Evolutionary conservation across 2,888 invertebrate genomes (phyloP).

Genomic region (Leptarthrus brevirostris): DNA sequence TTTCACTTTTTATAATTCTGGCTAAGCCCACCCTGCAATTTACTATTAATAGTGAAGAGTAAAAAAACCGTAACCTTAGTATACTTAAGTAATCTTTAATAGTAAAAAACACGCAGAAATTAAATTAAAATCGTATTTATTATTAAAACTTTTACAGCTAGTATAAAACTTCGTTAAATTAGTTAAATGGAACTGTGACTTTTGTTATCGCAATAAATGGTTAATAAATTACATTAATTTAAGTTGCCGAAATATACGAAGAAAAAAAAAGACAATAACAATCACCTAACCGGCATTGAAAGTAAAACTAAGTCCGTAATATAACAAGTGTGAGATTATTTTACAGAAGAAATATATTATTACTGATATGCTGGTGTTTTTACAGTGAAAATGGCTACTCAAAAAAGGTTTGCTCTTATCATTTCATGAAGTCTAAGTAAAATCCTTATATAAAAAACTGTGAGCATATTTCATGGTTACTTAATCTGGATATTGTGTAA

Average conservation of each 20-base stretch:
- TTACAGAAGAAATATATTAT: background rate
- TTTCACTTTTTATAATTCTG: too few relatives aligned
- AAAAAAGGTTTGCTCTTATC: background rate
- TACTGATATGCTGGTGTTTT: background rate
- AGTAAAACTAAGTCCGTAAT: conserved; percentile 14
- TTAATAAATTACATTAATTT: conserved; percentile 38
- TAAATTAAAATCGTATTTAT: conserved; percentile 43
- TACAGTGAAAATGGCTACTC: conserved; percentile 4
- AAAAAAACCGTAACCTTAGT: too few relatives aligned
- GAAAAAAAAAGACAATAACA: background rate
- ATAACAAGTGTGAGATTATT: conserved; percentile 12
- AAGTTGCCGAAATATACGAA: conserved; percentile 17
- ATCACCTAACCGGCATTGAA: background rate
- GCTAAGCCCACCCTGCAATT: too few relatives aligned
- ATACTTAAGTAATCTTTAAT: too few relatives aligned
- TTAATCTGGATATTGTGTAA: conserved; percentile 17
- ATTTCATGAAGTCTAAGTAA: conserved; percentile 15
- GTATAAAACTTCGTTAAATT: conserved; percentile 40
- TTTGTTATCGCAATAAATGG: conserved; percentile 38
- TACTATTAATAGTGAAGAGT: too few relatives aligned
- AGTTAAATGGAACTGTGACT: conserved; percentile 29
- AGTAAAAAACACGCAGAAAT: too few relatives aligned
- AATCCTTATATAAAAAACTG: conserved; percentile 26
- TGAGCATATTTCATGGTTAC: conserved; percentile 20
- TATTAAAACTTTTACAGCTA: conserved; percentile 33